Conservation (phyloP, 2,113 vertebrate genomes). For the Eubucco bourcierii region DNA sequence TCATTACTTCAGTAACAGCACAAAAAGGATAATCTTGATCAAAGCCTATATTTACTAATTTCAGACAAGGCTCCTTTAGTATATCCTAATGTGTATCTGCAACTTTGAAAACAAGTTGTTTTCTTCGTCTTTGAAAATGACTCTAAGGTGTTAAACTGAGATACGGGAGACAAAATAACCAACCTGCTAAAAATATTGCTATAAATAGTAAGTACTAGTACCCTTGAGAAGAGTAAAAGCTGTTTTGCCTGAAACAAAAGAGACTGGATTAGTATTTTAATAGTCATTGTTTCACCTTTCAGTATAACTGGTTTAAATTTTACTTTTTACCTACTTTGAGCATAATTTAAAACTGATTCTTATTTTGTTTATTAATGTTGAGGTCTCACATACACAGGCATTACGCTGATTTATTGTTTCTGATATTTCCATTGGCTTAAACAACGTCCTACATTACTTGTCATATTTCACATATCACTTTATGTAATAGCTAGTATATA, state of each 20-base stretch:
- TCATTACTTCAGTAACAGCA: neutral
- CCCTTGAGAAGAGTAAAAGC: neutral
- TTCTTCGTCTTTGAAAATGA: neutral
- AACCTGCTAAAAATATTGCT: neutral
- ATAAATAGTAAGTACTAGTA: neutral
- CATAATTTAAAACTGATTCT: conserved; percentile 6
- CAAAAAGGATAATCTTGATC: neutral
- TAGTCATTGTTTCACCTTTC: neutral
- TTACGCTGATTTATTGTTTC: neutral
- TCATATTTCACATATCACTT: conserved; percentile 20
- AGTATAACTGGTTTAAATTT: neutral
- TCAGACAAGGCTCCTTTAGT: neutral
- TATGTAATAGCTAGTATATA: neutral
- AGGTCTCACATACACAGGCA: neutral
- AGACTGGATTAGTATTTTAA: neutral
- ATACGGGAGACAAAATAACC: neutral
- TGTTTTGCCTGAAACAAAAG: neutral
- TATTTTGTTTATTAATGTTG: neutral
- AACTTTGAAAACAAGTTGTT: neutral
- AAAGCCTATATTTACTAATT: neutral
- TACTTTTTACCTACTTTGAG: neutral
- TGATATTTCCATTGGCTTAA: neutral
- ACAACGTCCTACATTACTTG: neutral
- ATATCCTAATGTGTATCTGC: neutral
- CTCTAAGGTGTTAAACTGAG: neutral